phyloP scores from a whole-genome alignment of 2,797 vertebrate genomes.

The Micromesistius poutassou region DNA sequence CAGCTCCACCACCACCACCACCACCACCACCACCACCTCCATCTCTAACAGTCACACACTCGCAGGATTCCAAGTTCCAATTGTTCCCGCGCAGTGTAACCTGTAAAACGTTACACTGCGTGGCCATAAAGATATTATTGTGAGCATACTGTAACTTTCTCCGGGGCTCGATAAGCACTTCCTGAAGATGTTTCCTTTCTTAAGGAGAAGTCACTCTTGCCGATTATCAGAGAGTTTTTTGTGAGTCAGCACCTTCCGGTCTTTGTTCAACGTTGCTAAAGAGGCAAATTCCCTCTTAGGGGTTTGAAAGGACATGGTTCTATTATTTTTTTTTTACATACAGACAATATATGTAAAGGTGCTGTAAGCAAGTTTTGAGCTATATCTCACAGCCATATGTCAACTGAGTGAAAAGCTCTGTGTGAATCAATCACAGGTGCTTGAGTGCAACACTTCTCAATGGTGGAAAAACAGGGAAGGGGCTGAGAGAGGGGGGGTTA shows the following conservation, averaged over 20 bases:
- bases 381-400: not conserved
- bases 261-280: not conserved
- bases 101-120: not conserved
- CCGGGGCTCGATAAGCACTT: not conserved
- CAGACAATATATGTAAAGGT: not conserved
- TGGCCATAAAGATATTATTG: constrained; percentile 48
- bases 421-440: not conserved
- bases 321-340: not conserved
- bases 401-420: too few relatives aligned
- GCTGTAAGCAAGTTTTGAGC: not conserved
- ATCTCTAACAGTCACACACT: not conserved
- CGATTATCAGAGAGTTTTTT: not conserved
- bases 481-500: not conserved
- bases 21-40: not conserved
- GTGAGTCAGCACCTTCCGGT: not conserved
- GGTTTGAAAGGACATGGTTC: not conserved
- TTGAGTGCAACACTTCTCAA: not conserved
- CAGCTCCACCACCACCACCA: too few relatives aligned
- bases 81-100: not conserved
- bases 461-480: not conserved
- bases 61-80: not conserved
- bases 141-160: not conserved
- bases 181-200: not conserved
- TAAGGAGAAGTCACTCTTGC: not conserved
- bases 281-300: not conserved